Evolutionary conservation across 1,140 invertebrate species (phyloP).

Genomic region (Diorhabda sublineata): DNA sequence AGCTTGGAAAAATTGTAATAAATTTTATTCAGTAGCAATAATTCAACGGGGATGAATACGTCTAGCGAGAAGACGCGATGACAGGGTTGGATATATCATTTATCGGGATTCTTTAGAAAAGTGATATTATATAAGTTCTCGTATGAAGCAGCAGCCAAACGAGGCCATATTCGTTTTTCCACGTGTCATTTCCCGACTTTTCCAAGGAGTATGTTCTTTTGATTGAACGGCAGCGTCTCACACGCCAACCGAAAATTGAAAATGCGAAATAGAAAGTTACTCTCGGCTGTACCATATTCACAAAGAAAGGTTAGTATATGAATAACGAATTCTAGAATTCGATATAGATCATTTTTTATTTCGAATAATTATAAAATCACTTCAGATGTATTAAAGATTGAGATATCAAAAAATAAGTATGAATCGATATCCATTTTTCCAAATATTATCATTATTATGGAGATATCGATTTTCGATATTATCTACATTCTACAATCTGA

Average conservation of each 20-base stretch:
- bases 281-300: not conserved
- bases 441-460: no score
- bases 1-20: constrained; percentile 43
- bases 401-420: no score
- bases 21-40: constrained; percentile 44
- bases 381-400: not conserved
- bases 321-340: not conserved
- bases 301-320: not conserved
- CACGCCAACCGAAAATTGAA: constrained; percentile 7
- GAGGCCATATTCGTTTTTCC: constrained; percentile 21
- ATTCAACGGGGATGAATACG: constrained; percentile 44
- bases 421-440: no score
- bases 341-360: not conserved
- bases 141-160: constrained; percentile 24
- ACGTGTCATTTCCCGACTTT: constrained; percentile 16
- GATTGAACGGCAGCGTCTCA: constrained; percentile 3
- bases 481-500: no score
- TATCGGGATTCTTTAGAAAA: constrained; percentile 35
- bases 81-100: constrained; percentile 44
- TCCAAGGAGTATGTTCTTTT: constrained; percentile 1
- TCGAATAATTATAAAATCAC: not conserved
- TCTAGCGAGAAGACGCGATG: constrained; percentile 36
- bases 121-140: constrained; percentile 39
- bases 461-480: no score
- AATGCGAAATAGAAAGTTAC: constrained; percentile 9